These are phyloP conservation scores for Oppia nitens DNA, from an alignment of 1,140 invertebrate genomes.

Conservation along the genomic window DNA sequence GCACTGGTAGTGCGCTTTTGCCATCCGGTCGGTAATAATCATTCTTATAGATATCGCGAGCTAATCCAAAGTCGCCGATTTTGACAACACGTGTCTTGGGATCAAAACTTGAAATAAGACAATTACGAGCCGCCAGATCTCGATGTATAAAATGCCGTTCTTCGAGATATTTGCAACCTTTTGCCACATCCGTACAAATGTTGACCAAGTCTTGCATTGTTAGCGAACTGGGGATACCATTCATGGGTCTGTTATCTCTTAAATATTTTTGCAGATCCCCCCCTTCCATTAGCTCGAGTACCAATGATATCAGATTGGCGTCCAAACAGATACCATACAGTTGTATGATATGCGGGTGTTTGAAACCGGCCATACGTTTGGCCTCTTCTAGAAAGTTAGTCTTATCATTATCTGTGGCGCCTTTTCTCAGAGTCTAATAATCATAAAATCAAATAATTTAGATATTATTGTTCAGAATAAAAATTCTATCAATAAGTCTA, in stretches of 20 bases:
- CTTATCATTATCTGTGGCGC: slow-evolving; percentile 73
- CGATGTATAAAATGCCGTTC: slow-evolving; percentile 87
- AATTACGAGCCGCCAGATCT: slow-evolving; percentile 85
- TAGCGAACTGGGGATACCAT: slow-evolving; percentile 28
- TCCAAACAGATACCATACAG: slow-evolving; percentile 85
- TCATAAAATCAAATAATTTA: slow-evolving; percentile 2
- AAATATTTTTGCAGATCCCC: slow-evolving; percentile 84
- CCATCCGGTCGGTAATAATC: slow-evolving; percentile 20
- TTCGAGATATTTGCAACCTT: slow-evolving; percentile 76
- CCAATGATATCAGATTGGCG: slow-evolving; percentile 74
- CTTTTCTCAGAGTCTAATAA: slow-evolving; percentile 63
- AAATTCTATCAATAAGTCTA: too few species aligned
- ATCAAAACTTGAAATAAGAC: slow-evolving; percentile 58
- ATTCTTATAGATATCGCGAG: slow-evolving; percentile 56
- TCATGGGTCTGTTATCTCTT: slow-evolving; percentile 25
- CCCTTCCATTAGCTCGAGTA: slow-evolving; percentile 92
- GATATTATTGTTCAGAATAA: too few species aligned
- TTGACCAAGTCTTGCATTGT: slow-evolving; percentile 61
- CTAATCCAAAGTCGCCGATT: slow-evolving; percentile 66
- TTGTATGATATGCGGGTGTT: slow-evolving; percentile 82
- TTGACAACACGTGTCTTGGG: slow-evolving; percentile 53
- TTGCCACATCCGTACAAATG: slow-evolving; percentile 86
- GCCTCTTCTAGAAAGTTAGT: slow-evolving; percentile 91
- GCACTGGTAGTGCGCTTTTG: slow-evolving; percentile 40
- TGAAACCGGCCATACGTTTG: slow-evolving; percentile 88